Evolutionary conservation across 2,797 vertebrate genomes (phyloP).

Genomic region (Buceros bicornis): DNA sequence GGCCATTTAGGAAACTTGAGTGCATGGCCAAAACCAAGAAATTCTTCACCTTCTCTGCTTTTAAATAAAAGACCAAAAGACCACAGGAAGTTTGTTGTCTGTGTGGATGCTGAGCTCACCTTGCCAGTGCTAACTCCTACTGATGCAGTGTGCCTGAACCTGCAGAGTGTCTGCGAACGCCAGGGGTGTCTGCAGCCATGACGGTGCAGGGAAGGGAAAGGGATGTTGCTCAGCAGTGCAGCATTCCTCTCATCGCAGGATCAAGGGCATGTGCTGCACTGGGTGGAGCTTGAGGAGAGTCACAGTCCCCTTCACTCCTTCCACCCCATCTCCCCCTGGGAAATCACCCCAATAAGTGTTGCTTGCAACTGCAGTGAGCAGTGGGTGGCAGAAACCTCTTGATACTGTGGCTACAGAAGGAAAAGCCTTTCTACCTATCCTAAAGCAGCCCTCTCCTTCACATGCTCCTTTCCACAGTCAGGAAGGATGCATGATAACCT

Average conservation of each 20-base stretch:
- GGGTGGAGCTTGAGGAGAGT: neutral
- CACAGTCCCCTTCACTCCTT: neutral
- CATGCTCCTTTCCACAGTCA: accelerated
- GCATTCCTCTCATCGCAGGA: neutral
- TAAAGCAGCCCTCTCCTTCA: neutral
- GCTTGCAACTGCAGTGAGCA: neutral
- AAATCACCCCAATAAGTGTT: neutral
- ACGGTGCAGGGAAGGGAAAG: neutral
- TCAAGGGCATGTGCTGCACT: neutral
- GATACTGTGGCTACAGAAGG: neutral
- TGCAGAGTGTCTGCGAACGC: neutral
- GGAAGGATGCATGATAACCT: neutral
- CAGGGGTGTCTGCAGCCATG: neutral
- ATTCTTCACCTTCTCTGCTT: neutral
- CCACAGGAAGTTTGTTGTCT: neutral
- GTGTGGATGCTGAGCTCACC: neutral
- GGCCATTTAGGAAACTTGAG: neutral
- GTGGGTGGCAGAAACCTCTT: neutral
- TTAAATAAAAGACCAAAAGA: neutral
- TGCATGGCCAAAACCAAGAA: neutral
- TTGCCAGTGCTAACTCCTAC: neutral
- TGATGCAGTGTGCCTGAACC: neutral
- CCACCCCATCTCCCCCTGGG: neutral
- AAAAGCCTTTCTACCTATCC: neutral
- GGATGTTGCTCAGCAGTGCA: neutral